Percentiles rank a stretch among this genome's conserved stretches.
phyloP scores from a whole-genome alignment of 2,113 vertebrate genomes.

The Pseudolaguvia tuberculata region DNA sequence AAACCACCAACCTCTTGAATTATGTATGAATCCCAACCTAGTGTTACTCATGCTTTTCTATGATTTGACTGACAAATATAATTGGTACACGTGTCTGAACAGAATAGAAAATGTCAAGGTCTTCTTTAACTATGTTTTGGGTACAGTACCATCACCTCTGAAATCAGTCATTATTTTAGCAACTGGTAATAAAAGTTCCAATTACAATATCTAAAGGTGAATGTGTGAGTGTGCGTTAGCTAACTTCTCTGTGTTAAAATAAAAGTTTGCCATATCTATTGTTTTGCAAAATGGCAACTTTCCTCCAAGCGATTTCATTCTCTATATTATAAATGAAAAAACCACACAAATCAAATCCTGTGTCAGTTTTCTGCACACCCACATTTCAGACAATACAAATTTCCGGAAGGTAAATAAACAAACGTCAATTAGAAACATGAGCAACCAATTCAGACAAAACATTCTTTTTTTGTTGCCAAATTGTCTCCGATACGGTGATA shows the following conservation, averaged over 20 bases:
- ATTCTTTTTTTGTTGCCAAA: background rate
- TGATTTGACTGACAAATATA: constrained; percentile 38
- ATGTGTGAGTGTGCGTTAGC: background rate
- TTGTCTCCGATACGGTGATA: background rate
- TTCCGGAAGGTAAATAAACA: constrained; percentile 18
- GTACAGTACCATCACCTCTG: background rate
- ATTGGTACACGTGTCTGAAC: constrained; percentile 43
- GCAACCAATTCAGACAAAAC: constrained; percentile 3
- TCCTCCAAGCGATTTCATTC: background rate
- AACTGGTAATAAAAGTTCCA: constrained; percentile 18
- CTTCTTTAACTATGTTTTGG: constrained; percentile 17
- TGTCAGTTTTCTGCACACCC: constrained; percentile 11
- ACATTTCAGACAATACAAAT: constrained; percentile 6
- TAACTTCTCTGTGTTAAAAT: background rate
- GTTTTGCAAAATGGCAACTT: background rate
- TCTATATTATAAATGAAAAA: background rate
- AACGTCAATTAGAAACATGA: background rate
- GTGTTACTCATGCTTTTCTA: constrained; percentile 26
- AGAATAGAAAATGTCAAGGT: constrained; percentile 43
- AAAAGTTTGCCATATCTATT: background rate
- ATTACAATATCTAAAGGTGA: background rate
- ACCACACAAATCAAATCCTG: background rate
- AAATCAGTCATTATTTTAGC: constrained; percentile 9
- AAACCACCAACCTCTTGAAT: constrained; percentile 43
- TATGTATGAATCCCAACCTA: constrained; percentile 35